phyloP scores from a whole-genome alignment of 2,888 invertebrate genomes.

The Dasypogon diadema region DNA sequence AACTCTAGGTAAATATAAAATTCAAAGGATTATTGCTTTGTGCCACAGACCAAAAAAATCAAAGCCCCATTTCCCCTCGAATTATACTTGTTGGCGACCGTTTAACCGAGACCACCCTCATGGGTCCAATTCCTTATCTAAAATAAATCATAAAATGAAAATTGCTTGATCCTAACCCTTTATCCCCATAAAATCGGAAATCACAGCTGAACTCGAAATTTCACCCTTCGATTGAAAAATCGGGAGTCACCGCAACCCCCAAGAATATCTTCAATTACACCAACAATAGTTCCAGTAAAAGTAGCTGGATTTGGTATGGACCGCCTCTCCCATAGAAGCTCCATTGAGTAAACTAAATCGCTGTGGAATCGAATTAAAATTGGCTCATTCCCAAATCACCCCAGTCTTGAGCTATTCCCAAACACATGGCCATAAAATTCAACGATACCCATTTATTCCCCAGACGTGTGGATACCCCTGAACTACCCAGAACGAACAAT shows the following conservation, averaged over 20 bases:
- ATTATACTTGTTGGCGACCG: neutral
- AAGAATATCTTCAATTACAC: neutral
- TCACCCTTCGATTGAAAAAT: conserved; percentile 5
- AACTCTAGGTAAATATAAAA: too few species aligned
- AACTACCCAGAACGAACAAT: conserved; percentile 30
- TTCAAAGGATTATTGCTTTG: too few species aligned
- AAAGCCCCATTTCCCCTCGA: neutral
- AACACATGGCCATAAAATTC: conserved; percentile 55
- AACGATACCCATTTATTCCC: conserved; percentile 48
- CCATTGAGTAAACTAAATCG: conserved; percentile 53
- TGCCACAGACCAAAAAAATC: neutral
- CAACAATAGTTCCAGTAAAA: neutral
- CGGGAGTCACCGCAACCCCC: conserved; percentile 20
- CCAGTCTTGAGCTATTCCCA: conserved; percentile 49
- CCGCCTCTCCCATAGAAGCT: neutral
- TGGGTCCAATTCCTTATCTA: conserved; percentile 46
- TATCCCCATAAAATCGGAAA: conserved; percentile 43
- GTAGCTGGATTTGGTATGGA: conserved; percentile 11
- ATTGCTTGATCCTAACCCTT: conserved; percentile 22
- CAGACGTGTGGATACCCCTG: conserved; percentile 19
- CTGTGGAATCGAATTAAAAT: conserved; percentile 56
- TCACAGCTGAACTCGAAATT: conserved; percentile 36
- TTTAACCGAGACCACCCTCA: conserved; percentile 7
- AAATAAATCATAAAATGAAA: conserved; percentile 51
- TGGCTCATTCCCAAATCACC: conserved; percentile 55